A percentile compares a stretch with the other conserved stretches of the same genome.
Evolutionary conservation across 2,888 invertebrate species (phyloP).

Genomic region (Drosophila demipolita): DNA sequence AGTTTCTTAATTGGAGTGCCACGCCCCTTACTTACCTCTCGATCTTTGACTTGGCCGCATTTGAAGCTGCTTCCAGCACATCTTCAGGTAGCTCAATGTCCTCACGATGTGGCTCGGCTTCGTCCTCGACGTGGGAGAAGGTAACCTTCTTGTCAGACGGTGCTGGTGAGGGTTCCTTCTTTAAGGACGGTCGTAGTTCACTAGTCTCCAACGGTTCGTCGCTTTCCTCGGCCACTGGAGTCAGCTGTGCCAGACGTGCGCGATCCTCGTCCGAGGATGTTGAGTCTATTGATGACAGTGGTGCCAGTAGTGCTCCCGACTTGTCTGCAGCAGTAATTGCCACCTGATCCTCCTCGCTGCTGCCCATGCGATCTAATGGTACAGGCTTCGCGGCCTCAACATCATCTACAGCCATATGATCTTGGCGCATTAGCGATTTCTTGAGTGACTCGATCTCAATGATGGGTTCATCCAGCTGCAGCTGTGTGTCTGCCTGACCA

Average conservation of each 20-base stretch:
- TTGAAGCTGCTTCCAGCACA: constrained; percentile 79
- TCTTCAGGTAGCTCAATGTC: constrained; percentile 84
- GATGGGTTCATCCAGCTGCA: constrained; percentile 68
- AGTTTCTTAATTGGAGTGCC: neutral
- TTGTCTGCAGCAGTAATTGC: constrained; percentile 49
- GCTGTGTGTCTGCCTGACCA: constrained; percentile 74
- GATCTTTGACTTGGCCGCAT: constrained; percentile 82
- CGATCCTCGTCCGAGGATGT: constrained; percentile 85
- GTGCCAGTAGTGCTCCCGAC: constrained; percentile 74
- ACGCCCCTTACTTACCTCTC: constrained; percentile 85
- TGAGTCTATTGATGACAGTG: constrained; percentile 85
- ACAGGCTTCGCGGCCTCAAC: constrained; percentile 85
- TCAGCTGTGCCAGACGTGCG: constrained; percentile 70
- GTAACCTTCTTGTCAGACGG: constrained; percentile 86
- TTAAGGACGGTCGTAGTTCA: constrained; percentile 78
- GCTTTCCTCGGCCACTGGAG: constrained; percentile 83
- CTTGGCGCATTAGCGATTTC: constrained; percentile 82
- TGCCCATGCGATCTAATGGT: constrained; percentile 84
- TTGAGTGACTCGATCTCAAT: constrained; percentile 80
- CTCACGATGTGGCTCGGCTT: constrained; percentile 83
- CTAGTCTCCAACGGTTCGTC: constrained; percentile 63
- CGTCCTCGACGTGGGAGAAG: constrained; percentile 85
- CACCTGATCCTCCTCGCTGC: constrained; percentile 83
- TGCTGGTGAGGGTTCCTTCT: constrained; percentile 85
- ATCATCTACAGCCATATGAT: constrained; percentile 86